phyloP scores from a whole-genome alignment of 2,113 vertebrate genomes.

The Myotis davidii region DNA sequence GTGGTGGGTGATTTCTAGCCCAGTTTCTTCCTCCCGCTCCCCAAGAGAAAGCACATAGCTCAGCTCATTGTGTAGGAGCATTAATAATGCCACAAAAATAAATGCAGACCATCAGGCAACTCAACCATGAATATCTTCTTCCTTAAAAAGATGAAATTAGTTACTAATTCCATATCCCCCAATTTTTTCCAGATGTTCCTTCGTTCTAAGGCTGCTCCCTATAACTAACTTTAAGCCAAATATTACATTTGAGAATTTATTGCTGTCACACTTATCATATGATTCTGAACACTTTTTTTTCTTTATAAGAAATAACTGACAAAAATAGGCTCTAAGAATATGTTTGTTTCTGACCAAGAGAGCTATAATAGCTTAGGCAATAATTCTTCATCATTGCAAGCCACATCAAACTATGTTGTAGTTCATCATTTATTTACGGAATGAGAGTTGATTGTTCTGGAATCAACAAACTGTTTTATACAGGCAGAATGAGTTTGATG shows the following conservation, averaged over 20 bases:
- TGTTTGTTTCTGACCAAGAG: constrained; percentile 30
- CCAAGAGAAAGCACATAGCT: neutral
- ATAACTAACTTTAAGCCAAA: neutral
- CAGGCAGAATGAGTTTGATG: constrained; percentile 12
- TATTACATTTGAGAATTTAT: neutral
- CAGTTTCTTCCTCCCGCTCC: neutral
- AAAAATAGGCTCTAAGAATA: constrained; percentile 56
- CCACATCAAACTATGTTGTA: constrained; percentile 12
- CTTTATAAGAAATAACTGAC: constrained; percentile 67
- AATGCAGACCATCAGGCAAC: constrained; percentile 31
- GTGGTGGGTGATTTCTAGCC: neutral
- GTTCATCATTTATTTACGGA: constrained; percentile 40
- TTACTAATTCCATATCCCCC: constrained; percentile 64
- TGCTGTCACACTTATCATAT: constrained; percentile 34
- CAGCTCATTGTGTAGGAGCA: neutral
- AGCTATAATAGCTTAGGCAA: neutral
- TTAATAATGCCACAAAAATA: constrained; percentile 43
- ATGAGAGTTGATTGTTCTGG: neutral
- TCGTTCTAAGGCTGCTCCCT: constrained; percentile 67
- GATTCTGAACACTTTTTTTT: constrained; percentile 60
- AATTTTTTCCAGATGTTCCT: constrained; percentile 66
- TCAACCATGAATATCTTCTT: constrained; percentile 50
- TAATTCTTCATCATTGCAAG: neutral
- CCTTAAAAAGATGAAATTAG: constrained; percentile 62
- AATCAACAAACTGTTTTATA: constrained; percentile 29